Conservation (phyloP, 2,888 invertebrate species). For the Cetonia aurata region DNA sequence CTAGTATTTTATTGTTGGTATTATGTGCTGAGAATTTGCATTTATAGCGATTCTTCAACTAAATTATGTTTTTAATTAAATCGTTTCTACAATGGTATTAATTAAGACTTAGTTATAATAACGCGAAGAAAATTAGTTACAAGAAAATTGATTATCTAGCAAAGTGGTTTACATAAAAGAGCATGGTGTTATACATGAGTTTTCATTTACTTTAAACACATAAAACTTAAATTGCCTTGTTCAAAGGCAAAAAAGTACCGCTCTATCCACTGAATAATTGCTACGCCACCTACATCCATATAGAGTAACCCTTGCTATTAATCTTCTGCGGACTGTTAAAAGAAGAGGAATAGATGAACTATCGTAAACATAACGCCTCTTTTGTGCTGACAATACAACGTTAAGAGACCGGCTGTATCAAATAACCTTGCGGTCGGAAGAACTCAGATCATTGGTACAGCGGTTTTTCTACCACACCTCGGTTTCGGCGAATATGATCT, state of each 20-base stretch:
- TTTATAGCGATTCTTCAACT: background rate
- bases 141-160: slow-evolving; percentile 2
- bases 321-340: background rate
- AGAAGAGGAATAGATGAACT: background rate
- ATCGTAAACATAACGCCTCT: slow-evolving; percentile 11
- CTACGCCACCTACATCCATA: background rate
- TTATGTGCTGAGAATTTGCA: background rate
- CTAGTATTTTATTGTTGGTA: too few species aligned
- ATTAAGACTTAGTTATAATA: too few species aligned
- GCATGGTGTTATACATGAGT: background rate
- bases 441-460: too few species aligned
- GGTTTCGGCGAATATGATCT: slow-evolving; percentile 28
- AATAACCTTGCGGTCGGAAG: background rate
- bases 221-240: background rate
- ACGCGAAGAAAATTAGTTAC: background rate
- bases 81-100: background rate
- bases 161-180: background rate
- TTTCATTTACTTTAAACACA: slow-evolving; percentile 17
- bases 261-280: background rate
- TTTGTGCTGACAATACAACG: background rate
- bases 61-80: slow-evolving; percentile 2
- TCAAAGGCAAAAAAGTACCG: background rate
- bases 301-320: slow-evolving; percentile 12
- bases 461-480: slow-evolving; percentile 39
- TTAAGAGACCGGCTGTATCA: background rate